A percentile compares a stretch with the other conserved stretches of the same genome.
These are phyloP conservation scores for Takifugu rubripes DNA, from an alignment of 2,797 vertebrate species.

Conservation along the genomic window DNA sequence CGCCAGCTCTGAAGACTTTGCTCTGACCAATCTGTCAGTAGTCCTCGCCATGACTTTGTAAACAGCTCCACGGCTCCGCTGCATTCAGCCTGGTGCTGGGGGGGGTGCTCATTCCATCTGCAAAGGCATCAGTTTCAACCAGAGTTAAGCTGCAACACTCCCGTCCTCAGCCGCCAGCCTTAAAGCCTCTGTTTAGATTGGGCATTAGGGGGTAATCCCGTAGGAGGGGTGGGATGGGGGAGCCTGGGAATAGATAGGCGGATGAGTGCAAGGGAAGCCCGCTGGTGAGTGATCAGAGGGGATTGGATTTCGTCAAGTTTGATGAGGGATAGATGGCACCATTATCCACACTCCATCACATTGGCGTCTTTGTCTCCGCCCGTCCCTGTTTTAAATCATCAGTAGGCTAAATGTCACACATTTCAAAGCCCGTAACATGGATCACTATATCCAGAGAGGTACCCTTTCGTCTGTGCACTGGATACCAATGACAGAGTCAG, in stretches of 20 bases:
- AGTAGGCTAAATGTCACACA: not conserved
- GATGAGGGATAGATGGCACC: constrained; percentile 27
- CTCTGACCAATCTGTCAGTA: constrained; percentile 32
- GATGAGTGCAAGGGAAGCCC: constrained; percentile 33
- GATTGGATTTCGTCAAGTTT: constrained; percentile 23
- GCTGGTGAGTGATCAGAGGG: constrained; percentile 46
- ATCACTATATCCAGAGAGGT: not conserved
- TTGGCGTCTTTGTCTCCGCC: not conserved
- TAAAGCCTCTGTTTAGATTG: constrained; percentile 76
- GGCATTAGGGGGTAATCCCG: constrained; percentile 75
- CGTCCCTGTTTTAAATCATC: constrained; percentile 3
- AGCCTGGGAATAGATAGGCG: constrained; percentile 19
- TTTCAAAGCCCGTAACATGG: not conserved
- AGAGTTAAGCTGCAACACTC: constrained; percentile 56
- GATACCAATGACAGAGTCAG: too few relatives aligned
- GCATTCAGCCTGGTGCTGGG: constrained; percentile 31
- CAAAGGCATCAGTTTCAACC: constrained; percentile 65
- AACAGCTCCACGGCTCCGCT: constrained; percentile 26
- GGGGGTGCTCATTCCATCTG: constrained; percentile 53
- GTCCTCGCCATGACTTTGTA: constrained; percentile 32
- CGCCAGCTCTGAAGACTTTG: not conserved
- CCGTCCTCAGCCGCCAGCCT: constrained; percentile 67
- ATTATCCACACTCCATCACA: not conserved
- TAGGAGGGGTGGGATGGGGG: constrained; percentile 21
- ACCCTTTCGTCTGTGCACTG: not conserved